Evolutionary conservation across 2,797 vertebrate genomes (phyloP).

Genomic region (Oreonectes daqikongensis): DNA sequence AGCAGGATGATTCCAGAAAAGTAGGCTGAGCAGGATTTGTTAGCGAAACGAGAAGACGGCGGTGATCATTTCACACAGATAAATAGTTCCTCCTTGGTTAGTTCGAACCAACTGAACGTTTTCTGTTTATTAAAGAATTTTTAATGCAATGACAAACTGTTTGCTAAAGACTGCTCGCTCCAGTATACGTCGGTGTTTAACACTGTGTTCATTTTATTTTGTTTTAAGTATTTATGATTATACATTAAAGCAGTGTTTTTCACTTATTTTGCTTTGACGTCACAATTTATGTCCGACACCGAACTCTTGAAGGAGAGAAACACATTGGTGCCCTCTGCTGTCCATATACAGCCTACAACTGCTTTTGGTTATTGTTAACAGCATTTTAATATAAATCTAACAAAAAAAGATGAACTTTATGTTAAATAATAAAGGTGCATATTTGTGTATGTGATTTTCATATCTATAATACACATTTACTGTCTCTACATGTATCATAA

Average conservation of each 20-base stretch:
- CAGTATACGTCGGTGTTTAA: background rate
- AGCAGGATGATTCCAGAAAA: background rate
- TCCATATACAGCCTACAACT: background rate
- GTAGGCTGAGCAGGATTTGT: background rate
- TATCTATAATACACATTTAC: no score
- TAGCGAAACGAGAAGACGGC: background rate
- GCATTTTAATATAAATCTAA: no score
- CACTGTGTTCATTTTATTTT: background rate
- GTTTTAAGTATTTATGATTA: background rate
- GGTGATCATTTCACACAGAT: background rate
- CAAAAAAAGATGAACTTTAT: no score
- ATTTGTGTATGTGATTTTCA: no score
- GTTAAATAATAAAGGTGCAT: no score
- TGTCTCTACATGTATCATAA: no score
- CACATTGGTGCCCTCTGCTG: constrained; percentile 29
- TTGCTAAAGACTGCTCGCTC: no score
- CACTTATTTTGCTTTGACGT: constrained; percentile 24
- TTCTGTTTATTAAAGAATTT: background rate
- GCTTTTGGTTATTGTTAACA: background rate
- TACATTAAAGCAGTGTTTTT: background rate
- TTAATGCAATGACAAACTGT: background rate
- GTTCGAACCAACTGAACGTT: background rate
- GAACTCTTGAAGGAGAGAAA: background rate
- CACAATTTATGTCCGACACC: background rate
- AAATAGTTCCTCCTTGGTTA: background rate